These are phyloP conservation scores for Galemys pyrenaicus DNA, from an alignment of 2,113 vertebrate species.

Conservation along the genomic window DNA sequence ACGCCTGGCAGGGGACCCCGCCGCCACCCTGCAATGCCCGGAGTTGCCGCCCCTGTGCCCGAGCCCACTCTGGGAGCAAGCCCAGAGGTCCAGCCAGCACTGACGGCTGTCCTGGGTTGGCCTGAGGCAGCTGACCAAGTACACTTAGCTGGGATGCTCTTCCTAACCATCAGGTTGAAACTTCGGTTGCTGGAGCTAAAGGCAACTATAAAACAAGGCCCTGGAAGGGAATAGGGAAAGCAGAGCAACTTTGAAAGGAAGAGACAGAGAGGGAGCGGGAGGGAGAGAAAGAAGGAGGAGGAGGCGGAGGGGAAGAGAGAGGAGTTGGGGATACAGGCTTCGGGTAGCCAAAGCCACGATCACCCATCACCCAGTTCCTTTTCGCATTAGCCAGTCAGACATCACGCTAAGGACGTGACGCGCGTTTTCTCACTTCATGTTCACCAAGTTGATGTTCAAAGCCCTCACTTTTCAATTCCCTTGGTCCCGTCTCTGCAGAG, in stretches of 20 bases:
- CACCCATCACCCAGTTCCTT: background rate
- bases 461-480: background rate
- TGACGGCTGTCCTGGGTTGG: background rate
- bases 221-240: background rate
- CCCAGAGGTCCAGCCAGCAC: too few species aligned
- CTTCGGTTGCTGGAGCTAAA: background rate
- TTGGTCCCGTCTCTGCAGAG: background rate
- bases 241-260: background rate
- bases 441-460: background rate
- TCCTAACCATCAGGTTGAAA: background rate
- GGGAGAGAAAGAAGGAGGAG: background rate
- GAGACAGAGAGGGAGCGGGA: rapidly evolving
- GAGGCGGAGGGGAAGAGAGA: rapidly evolving
- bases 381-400: background rate
- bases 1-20: too few species aligned
- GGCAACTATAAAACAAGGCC: background rate
- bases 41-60: too few species aligned
- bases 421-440: background rate
- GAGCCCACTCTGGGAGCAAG: too few species aligned
- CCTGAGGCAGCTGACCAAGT: rapidly evolving
- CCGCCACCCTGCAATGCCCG: too few species aligned
- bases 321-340: too few species aligned
- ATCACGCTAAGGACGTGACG: rapidly evolving
- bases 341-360: rapidly evolving
- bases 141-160: background rate